These are phyloP conservation scores for Pycnonotus jocosus DNA, from an alignment of 2,113 vertebrate genomes.

Conservation along the genomic window DNA sequence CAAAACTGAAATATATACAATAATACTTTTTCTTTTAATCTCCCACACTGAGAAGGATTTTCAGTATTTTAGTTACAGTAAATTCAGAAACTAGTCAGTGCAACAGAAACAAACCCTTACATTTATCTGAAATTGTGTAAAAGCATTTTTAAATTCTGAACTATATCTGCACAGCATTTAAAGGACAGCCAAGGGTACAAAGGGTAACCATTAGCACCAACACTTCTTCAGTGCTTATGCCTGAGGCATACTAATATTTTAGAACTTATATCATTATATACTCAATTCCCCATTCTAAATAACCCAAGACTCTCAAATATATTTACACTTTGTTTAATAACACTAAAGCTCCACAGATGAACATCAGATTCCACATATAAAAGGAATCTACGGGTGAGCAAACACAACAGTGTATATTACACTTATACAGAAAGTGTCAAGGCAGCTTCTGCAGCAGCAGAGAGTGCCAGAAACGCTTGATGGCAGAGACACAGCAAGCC, in stretches of 20 bases:
- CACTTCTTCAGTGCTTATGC: not conserved
- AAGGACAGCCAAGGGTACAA: constrained; percentile 7
- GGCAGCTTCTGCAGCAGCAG: constrained; percentile 32
- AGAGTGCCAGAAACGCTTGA: not conserved
- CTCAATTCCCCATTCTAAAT: not conserved
- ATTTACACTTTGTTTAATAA: constrained; percentile 6
- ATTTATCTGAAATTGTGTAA: not conserved
- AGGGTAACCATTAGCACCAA: constrained; percentile 10
- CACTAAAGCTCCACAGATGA: constrained; percentile 3
- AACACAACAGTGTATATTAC: constrained; percentile 29
- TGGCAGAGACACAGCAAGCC: constrained; percentile 46
- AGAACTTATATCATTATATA: not conserved
- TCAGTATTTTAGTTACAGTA: not conserved
- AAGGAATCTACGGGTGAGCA: constrained; percentile 9
- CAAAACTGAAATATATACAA: not conserved
- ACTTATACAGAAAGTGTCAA: constrained; percentile 15
- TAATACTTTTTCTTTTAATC: not conserved
- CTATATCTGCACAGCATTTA: not conserved
- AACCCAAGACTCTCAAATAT: not conserved
- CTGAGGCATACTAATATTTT: constrained; percentile 1
- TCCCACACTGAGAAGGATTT: not conserved
- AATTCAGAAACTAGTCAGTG: not conserved
- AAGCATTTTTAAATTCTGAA: not conserved
- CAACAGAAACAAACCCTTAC: not conserved
- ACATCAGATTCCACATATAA: not conserved